Conservation (phyloP, 1,140 invertebrate genomes). For the Bradynema listronoti region DNA sequence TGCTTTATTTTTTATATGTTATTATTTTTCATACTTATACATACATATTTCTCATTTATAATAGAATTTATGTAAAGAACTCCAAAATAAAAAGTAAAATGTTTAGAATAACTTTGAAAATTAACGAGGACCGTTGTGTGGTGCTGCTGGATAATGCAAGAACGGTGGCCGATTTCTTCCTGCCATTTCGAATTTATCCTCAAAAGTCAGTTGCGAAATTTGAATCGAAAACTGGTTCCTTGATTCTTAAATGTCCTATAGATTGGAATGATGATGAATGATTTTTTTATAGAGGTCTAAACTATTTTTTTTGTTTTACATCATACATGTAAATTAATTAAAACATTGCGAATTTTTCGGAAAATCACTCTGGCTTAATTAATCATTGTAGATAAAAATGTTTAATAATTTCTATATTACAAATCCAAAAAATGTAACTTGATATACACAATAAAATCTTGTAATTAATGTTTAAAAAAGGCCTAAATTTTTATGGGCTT, state of each 20-base stretch:
- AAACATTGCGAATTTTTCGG: no score
- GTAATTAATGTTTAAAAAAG: no score
- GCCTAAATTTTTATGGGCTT: no score
- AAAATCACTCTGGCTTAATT: no score
- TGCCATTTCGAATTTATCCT: constrained; percentile 14
- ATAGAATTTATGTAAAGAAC: not conserved
- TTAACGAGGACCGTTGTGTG: constrained; percentile 27
- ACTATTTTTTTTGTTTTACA: no score
- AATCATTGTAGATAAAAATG: no score
- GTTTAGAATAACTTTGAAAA: constrained; percentile 27
- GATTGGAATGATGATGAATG: constrained; percentile 16
- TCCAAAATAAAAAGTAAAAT: not conserved
- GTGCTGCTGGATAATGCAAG: constrained; percentile 16
- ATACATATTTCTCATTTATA: not conserved
- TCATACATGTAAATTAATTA: no score
- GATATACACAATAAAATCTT: no score
- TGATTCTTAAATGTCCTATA: constrained; percentile 25
- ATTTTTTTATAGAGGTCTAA: no score
- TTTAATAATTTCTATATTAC: no score
- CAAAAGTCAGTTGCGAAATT: constrained; percentile 14
- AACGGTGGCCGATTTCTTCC: constrained; percentile 23
- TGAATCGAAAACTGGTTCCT: constrained; percentile 12
- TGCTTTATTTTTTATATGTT: not conserved
- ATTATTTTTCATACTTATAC: not conserved
- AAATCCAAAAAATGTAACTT: no score